phyloP scores from a whole-genome alignment of 2,113 vertebrate species.

The Jacana jacana region DNA sequence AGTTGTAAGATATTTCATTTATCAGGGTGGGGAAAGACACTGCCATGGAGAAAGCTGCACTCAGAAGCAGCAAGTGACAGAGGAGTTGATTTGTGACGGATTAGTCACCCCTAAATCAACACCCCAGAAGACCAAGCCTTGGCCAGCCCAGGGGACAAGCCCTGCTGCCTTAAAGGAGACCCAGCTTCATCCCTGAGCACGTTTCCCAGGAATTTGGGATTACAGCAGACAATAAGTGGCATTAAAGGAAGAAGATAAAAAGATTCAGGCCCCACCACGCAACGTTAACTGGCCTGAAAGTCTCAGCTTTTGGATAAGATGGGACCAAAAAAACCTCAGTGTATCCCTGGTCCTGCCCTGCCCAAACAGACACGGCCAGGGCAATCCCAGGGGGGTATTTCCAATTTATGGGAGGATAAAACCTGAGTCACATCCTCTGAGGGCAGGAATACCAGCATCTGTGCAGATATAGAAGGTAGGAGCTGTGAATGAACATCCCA shows the following conservation, averaged over 20 bases:
- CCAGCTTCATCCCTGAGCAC: neutral
- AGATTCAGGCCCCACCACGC: no score
- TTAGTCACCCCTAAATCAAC: neutral
- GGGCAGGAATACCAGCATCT: neutral
- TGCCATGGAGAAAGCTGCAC: accelerated
- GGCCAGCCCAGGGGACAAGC: neutral
- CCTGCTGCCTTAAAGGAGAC: no score
- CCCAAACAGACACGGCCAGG: no score
- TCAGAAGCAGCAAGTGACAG: neutral
- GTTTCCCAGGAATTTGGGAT: neutral
- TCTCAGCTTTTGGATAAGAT: neutral
- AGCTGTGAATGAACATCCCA: accelerated
- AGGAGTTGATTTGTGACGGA: neutral
- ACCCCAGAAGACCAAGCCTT: neutral
- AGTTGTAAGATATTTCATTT: neutral
- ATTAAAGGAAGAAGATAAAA: no score
- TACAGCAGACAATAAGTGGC: neutral
- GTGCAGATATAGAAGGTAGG: neutral
- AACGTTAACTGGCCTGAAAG: neutral
- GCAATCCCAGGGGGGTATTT: neutral
- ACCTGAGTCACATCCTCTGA: accelerated
- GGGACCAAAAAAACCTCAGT: neutral
- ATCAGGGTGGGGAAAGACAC: neutral
- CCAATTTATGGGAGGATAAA: neutral
- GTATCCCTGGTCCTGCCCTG: neutral